Conservation (phyloP, 2,888 invertebrate species). For the Himalopsyche anomala region DNA sequence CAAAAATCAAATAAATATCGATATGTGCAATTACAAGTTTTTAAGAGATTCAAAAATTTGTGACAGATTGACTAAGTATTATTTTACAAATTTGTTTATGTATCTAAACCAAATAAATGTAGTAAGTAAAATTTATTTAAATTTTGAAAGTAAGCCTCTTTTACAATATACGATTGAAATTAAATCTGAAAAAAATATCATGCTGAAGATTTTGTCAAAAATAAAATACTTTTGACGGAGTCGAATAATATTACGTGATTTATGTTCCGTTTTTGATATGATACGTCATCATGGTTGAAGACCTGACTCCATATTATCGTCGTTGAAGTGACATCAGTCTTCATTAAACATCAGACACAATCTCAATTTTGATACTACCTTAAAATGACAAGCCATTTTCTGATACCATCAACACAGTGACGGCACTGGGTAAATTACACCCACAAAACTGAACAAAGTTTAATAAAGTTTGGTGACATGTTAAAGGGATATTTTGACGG, state of each 20-base stretch:
- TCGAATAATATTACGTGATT: slow-evolving; percentile 37
- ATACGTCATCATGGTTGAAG: slow-evolving; percentile 59
- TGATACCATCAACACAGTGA: slow-evolving; percentile 50
- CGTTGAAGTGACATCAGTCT: slow-evolving; percentile 17
- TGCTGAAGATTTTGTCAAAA: background rate
- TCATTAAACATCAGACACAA: slow-evolving; percentile 25
- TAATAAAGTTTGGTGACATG: too few relatives aligned
- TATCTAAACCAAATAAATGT: too few relatives aligned
- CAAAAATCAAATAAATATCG: too few relatives aligned
- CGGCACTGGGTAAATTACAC: background rate
- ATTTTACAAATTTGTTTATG: too few relatives aligned
- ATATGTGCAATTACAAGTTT: too few relatives aligned
- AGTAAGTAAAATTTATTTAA: too few relatives aligned
- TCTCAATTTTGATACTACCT: slow-evolving; percentile 15
- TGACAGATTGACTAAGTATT: too few relatives aligned
- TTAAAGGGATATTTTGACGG: too few relatives aligned
- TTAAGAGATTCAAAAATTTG: too few relatives aligned
- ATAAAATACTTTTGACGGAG: too few relatives aligned
- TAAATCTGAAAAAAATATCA: background rate
- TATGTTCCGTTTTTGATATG: slow-evolving; percentile 53
- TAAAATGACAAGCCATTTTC: slow-evolving; percentile 56
- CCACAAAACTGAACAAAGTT: too few relatives aligned
- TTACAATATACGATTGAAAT: background rate
- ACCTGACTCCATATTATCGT: slow-evolving; percentile 44
- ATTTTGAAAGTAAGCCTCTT: too few relatives aligned